These are phyloP conservation scores for Babyrousa celebensis DNA, from an alignment of 2,797 vertebrate species.

Conservation along the genomic window DNA sequence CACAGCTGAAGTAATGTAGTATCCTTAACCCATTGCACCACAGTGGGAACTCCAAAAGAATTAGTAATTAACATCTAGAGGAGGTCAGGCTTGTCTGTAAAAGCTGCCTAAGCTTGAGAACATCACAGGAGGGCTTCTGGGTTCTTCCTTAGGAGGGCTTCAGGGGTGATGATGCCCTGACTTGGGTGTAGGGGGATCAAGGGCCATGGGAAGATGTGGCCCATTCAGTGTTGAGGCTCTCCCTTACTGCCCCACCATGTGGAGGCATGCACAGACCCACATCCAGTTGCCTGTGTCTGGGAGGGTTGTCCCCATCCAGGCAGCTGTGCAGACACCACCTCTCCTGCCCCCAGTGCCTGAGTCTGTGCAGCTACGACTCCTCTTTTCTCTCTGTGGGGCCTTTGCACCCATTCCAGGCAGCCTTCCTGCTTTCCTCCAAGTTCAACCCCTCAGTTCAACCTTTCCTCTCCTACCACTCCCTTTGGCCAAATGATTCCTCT, in stretches of 20 bases:
- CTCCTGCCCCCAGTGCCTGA: accelerated
- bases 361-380: accelerated
- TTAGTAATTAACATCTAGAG: background rate
- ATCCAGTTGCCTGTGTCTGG: background rate
- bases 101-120: background rate
- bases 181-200: background rate
- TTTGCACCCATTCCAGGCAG: accelerated
- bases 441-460: too few species aligned
- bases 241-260: too few species aligned
- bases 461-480: background rate
- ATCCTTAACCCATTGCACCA: too few species aligned
- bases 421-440: background rate
- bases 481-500: background rate
- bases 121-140: background rate
- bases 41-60: background rate
- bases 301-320: background rate
- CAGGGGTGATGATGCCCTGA: accelerated
- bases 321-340: background rate
- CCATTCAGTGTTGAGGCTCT: background rate
- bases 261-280: accelerated
- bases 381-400: accelerated
- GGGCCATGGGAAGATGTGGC: accelerated
- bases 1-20: too few species aligned
- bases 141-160: background rate
- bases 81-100: too few species aligned